Conservation (phyloP, 2,113 vertebrate species). For the Calidris pygmaea region DNA sequence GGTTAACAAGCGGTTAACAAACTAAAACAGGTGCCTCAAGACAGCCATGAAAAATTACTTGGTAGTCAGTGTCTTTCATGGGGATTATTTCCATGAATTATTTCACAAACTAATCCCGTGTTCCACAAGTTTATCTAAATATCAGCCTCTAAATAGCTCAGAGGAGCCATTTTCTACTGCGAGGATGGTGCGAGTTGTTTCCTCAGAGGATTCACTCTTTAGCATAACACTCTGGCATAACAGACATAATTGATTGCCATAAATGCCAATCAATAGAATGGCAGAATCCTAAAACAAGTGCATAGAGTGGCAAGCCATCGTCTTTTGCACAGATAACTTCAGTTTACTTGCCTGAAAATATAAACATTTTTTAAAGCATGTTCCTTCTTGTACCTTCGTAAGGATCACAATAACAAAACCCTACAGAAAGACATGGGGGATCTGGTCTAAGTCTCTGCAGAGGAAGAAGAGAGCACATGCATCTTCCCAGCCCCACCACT, state of each 20-base stretch:
- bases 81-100: neutral
- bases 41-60: neutral
- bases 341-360: neutral
- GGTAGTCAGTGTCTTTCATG: neutral
- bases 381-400: neutral
- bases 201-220: neutral
- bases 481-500: neutral
- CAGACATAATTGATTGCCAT: no score
- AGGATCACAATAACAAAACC: neutral
- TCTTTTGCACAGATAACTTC: neutral
- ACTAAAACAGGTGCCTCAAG: neutral
- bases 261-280: neutral
- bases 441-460: neutral
- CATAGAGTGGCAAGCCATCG: neutral
- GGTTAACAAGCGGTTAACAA: neutral
- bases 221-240: neutral
- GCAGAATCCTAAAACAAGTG: neutral
- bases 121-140: neutral
- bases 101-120: neutral
- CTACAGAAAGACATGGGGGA: neutral
- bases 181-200: neutral
- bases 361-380: neutral
- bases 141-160: neutral
- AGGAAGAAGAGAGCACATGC: rapidly evolving
- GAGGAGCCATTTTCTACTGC: neutral